Evolutionary conservation across 2,888 invertebrate species (phyloP).

Genomic region (Acronicta aceris): DNA sequence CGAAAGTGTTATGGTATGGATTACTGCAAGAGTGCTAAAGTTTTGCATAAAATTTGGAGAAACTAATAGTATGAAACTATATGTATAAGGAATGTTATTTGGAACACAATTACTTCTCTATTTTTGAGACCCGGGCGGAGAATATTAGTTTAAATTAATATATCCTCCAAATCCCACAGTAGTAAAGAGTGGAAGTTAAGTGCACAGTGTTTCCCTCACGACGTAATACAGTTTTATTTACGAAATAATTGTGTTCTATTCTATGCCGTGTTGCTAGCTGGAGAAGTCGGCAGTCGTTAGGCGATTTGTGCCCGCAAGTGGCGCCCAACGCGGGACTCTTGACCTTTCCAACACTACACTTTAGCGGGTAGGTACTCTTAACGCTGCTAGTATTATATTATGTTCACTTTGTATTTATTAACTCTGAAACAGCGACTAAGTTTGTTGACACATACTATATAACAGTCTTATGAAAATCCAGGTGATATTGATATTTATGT

Average conservation of each 20-base stretch:
- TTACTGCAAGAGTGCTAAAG: too few relatives aligned
- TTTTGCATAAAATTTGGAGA: too few relatives aligned
- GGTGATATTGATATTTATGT: not conserved
- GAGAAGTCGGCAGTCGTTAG: constrained; percentile 23
- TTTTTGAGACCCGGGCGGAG: too few relatives aligned
- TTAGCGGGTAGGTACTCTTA: constrained; percentile 1
- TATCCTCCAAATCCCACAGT: constrained; percentile 13
- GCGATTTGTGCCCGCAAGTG: constrained; percentile 44
- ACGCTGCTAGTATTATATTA: constrained; percentile 9
- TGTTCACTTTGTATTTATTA: constrained; percentile 2
- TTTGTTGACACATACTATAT: too few relatives aligned
- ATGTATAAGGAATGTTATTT: too few relatives aligned
- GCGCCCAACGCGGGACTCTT: constrained; percentile 51
- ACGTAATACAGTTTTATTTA: constrained; percentile 45
- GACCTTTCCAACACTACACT: constrained; percentile 6
- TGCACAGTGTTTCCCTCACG: constrained; percentile 12
- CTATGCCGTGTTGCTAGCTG: constrained; percentile 12
- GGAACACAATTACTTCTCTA: too few relatives aligned
- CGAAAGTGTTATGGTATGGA: too few relatives aligned
- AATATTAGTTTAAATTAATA: not conserved
- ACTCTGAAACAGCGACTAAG: not conserved
- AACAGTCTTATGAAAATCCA: too few relatives aligned
- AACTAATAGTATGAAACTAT: too few relatives aligned
- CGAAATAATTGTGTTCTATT: constrained; percentile 34
- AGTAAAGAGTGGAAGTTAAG: constrained; percentile 14